Base-by-base conservation (phyloP, 2,888 invertebrate genomes). In the Lasioglossum pauxillum region DNA sequence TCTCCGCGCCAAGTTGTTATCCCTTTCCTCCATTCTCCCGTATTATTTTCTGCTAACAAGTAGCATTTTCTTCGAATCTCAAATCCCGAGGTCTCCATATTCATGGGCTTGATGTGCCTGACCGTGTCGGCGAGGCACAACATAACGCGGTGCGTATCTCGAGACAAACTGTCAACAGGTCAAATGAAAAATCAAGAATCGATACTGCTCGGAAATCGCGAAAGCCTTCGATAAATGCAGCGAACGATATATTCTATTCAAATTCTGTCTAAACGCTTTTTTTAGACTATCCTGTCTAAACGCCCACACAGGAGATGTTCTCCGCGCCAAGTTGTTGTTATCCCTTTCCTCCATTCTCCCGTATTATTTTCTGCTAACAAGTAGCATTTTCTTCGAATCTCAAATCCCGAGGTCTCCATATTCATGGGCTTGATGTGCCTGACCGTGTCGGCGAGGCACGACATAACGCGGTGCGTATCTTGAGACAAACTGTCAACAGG, bases 181-280 rank as follows among this genome's bases (percentile, higher is more conserved):
- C 90, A 74, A 91, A 89, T 80, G 91, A 89, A 19, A 93, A 93
- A 41, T 41, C 60, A 7, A 77, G 23, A 69, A 46, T 69, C 8
- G 69, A 84, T 71, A 84, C 72, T 38, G 12, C 80, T 16, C 46
- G 10, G 88, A 90, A 31, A 78, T 91, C 60, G 93, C 82, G 95
- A 79, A 96, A 95, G 14, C 3, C 44, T 44, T 97, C 92, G 93
- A 95, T 19, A 95, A 98, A 91, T 97, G 96, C 84, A 96, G 97
- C 81, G 97, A 96, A 90, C 96, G 99, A 2, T 98, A 97, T 99
- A 97, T 99, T 19, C 96, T 99, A 0, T 95, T 99, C 16, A 98
- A 97, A 93, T 96, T 2, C n/a, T n/a, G n/a, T n/a, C n/a, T n/a
- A n/a, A n/a, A n/a, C n/a, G n/a, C n/a, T n/a, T n/a, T n/a, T n/a